Percentiles rank a stretch among this genome's conserved stretches.
Evolutionary conservation across 2,888 invertebrate species (phyloP).

Genomic region (Temnothorax ravouxi): DNA sequence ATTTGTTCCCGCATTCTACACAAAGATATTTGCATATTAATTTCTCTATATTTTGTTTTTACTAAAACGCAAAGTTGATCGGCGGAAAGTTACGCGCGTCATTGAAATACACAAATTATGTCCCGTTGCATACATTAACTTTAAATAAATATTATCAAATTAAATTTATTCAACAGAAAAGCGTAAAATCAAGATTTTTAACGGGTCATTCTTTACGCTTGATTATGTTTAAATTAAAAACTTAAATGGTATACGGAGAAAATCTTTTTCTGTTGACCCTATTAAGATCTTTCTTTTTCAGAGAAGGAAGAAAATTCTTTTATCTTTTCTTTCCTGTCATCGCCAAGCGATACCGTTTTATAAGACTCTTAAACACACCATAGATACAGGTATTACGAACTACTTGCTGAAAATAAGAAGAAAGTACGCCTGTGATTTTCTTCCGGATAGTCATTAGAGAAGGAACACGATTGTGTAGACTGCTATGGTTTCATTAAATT

Average conservation of each 20-base stretch:
- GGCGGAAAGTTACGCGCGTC: background rate
- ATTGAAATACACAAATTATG: background rate
- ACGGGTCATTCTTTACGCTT: background rate
- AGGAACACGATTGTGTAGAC: constrained; percentile 7
- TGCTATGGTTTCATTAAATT: constrained; percentile 26
- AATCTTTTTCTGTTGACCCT: background rate
- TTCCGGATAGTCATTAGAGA: constrained; percentile 10
- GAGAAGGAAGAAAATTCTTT: background rate
- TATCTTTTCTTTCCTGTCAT: constrained; percentile 2
- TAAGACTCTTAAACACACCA: constrained; percentile 25
- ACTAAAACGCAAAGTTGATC: background rate
- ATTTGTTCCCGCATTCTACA: background rate
- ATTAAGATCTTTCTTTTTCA: background rate
- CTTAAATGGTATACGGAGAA: background rate
- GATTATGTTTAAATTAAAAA: constrained; percentile 3
- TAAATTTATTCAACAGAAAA: background rate
- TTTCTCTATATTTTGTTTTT: constrained; percentile 3
- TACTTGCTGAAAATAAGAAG: constrained; percentile 15
- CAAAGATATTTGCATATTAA: constrained; percentile 13
- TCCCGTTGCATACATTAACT: background rate
- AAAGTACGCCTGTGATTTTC: constrained; percentile 14
- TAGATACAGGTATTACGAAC: constrained; percentile 9
- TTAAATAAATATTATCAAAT: constrained; percentile 17
- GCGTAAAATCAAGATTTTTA: background rate
- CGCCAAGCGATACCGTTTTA: constrained; percentile 1